Percentiles rank a stretch among this genome's conserved stretches.
Conservation (phyloP, 2,113 vertebrate species). For the Budorcas taxicolor region DNA sequence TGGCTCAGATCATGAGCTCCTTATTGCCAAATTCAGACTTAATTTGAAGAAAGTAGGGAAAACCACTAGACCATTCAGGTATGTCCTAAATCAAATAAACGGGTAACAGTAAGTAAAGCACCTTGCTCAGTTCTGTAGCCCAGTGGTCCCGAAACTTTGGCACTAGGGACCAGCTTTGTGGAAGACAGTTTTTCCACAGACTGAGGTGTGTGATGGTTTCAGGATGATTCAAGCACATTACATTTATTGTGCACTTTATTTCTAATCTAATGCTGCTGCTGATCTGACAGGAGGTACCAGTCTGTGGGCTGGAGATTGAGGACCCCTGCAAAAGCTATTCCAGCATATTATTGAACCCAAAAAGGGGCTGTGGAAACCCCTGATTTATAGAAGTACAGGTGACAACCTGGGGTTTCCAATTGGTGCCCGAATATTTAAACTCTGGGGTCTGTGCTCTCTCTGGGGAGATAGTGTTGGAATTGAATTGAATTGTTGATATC, state of each 20-base stretch:
- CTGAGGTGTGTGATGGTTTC: neutral
- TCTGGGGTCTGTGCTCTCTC: neutral
- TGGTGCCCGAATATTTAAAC: neutral
- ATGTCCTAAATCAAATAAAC: too few relatives aligned
- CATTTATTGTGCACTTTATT: neutral
- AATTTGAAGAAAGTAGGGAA: too few relatives aligned
- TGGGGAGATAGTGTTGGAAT: fast-evolving
- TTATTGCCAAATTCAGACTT: too few relatives aligned
- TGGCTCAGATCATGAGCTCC: too few relatives aligned
- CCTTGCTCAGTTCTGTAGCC: neutral
- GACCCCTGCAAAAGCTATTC: neutral
- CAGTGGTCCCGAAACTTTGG: neutral
- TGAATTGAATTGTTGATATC: neutral
- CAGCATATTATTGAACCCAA: neutral
- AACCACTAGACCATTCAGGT: too few relatives aligned
- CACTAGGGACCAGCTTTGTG: neutral
- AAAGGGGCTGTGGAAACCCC: neutral
- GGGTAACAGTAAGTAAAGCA: neutral
- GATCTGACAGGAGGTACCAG: neutral
- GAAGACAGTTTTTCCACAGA: neutral
- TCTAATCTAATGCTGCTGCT: neutral
- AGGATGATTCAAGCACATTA: neutral
- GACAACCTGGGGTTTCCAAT: neutral
- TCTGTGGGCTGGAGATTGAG: neutral
- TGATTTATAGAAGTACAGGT: neutral